A percentile compares a stretch with the other conserved stretches of the same genome.
Evolutionary conservation across 2,797 vertebrate species (phyloP).

Genomic region (Delichon dasypus): DNA sequence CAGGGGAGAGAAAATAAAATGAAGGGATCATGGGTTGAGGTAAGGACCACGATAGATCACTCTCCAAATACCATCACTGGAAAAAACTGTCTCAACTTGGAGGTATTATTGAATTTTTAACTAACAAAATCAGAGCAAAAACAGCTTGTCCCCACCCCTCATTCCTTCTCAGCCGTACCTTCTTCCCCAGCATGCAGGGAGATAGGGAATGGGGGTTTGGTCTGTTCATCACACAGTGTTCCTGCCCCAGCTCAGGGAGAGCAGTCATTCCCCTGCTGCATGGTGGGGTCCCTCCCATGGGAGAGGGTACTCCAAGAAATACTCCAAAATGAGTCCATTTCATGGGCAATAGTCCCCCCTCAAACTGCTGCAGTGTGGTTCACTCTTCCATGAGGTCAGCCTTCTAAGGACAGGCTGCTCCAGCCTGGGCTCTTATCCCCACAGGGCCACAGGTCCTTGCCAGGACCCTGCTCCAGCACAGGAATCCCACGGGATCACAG

Average conservation of each 20-base stretch:
- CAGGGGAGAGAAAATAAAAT: not conserved
- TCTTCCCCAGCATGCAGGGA: not conserved
- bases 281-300: accelerated
- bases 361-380: accelerated
- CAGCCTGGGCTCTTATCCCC: not conserved
- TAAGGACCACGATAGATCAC: not conserved
- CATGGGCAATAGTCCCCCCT: not conserved
- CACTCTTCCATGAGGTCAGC: not conserved
- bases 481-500: accelerated
- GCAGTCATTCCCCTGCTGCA: not conserved
- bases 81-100: not conserved
- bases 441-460: not conserved
- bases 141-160: accelerated
- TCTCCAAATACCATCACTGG: accelerated
- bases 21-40: accelerated
- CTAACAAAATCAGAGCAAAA: not conserved
- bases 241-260: not conserved
- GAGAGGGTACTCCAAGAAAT: not conserved
- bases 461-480: not conserved
- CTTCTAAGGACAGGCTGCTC: not conserved
- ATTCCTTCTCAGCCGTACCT: not conserved
- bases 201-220: not conserved
- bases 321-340: not conserved
- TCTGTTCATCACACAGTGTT: accelerated
- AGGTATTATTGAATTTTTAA: not conserved